Percentiles rank a stretch among this genome's conserved stretches.
Conservation (phyloP, 30 jellyfish, hydroid and myxozoan species). For the Hydra vulgaris region DNA sequence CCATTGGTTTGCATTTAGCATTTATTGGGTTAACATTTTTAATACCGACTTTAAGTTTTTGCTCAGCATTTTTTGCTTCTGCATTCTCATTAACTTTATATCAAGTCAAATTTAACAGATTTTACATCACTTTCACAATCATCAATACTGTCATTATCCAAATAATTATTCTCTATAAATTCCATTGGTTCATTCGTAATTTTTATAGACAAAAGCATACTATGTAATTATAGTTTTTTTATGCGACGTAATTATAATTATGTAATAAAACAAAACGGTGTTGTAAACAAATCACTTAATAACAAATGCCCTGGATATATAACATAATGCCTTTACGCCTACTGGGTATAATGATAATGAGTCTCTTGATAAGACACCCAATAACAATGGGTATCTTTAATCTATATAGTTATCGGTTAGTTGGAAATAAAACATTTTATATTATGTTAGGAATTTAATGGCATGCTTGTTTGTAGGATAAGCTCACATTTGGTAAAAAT, state of each 20-base stretch:
- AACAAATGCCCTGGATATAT: neutral
- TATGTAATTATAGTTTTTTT: too few relatives aligned
- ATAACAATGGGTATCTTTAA: too few relatives aligned
- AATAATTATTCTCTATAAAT: neutral
- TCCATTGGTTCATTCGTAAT: too few relatives aligned
- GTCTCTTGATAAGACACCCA: too few relatives aligned
- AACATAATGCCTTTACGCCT: neutral
- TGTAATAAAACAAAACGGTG: neutral
- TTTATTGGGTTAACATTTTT: neutral
- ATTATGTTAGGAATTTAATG: neutral
- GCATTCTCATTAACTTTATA: neutral
- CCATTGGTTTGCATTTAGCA: neutral
- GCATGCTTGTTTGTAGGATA: neutral
- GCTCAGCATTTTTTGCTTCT: neutral
- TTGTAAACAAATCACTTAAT: neutral
- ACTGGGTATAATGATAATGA: neutral
- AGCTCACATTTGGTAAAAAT: neutral
- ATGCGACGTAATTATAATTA: too few relatives aligned
- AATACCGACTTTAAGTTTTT: neutral
- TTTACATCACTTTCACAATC: neutral
- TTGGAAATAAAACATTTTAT: neutral
- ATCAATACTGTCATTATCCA: neutral
- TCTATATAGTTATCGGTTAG: neutral
- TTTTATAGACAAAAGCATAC: too few relatives aligned
- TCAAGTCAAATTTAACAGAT: neutral